Base-by-base conservation (phyloP, 2,113 vertebrate species). In the Alligator sinensis region DNA sequence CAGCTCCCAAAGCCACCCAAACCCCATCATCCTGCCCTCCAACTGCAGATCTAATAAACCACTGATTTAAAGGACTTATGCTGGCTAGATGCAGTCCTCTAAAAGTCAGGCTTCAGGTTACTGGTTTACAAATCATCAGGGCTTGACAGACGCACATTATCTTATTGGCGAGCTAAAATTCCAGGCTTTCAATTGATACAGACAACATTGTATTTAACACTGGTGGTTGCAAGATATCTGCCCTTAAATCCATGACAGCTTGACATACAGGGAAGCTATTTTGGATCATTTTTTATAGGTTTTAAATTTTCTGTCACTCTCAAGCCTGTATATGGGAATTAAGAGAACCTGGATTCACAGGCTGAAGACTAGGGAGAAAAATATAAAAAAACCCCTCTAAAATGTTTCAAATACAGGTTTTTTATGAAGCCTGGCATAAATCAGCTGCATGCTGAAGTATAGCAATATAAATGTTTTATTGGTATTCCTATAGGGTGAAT, bases 21-120 rank as follows among this genome's bases (percentile, higher is more conserved):
- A n/a, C n/a, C 63, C 11, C 47, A 25, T 25, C 61, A 62, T 24
- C 11, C 66, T 70, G 70, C 14, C 70, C 22, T 7, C 34, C 22
- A 47, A 47, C 21, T 19, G 22, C 70, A 82, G 4, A 11, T 17
- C 47, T 0, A 0, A 12, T 76, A 34, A 83, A 0, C 30, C 58
- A n/a, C 87, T 70, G n/a, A 2, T 19, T 93, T 61, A 75, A n/a
- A 34, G 74, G 58, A 94, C 63, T 2, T 1, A 0, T 27, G 75
- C 88, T 87, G 84, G 16, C 16, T 84, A 91, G 58, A 30, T 54
- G 25, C 25, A 54, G 54, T 14, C 11, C 11, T 63, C 83, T 80
- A 57, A 72, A 82, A 64, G 19, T 30, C 55, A 87, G 83, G 9
- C 54, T 93, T 90, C 17, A 55, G 15, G 70, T 77, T 63, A 57